phyloP scores from a whole-genome alignment of 92 coral and sea anemone genomes.

The Desmophyllum pertusum region DNA sequence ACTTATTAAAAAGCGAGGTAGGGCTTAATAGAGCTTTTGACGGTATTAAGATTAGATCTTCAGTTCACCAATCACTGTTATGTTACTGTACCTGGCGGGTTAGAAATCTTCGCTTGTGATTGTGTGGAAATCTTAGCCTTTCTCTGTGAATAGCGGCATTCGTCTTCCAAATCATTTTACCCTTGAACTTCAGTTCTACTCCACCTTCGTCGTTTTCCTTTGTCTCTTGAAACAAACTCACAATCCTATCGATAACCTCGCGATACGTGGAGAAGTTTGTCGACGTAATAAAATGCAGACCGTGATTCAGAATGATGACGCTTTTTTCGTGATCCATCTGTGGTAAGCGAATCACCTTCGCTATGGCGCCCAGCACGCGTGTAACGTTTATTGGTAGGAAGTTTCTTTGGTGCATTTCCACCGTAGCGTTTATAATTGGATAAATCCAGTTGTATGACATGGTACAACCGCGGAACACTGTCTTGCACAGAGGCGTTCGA shows the following conservation, averaged over 20 bases:
- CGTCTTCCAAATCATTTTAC: slow-evolving; percentile 89
- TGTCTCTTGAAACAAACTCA: slow-evolving; percentile 49
- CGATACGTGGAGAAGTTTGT: slow-evolving; percentile 84
- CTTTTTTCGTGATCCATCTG: slow-evolving; percentile 77
- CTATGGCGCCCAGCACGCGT: slow-evolving; percentile 49
- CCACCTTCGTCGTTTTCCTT: slow-evolving; percentile 23
- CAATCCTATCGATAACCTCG: slow-evolving; percentile 65
- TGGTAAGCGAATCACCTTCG: slow-evolving; percentile 63
- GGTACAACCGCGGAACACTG: slow-evolving; percentile 71
- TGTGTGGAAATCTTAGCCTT: slow-evolving; percentile 57
- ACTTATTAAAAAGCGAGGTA: no score
- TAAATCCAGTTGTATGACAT: slow-evolving; percentile 89
- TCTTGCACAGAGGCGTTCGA: slow-evolving; percentile 61
- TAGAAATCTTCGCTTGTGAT: slow-evolving; percentile 74
- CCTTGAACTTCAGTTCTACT: slow-evolving; percentile 52
- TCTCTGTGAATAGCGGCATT: slow-evolving; percentile 79
- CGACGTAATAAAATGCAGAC: slow-evolving; percentile 76
- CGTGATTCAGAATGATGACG: slow-evolving; percentile 78
- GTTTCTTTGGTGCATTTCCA: slow-evolving; percentile 42
- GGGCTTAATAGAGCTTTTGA: no score
- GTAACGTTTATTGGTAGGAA: slow-evolving; percentile 48
- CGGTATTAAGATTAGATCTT: no score
- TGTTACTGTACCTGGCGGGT: slow-evolving; percentile 74
- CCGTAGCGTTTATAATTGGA: slow-evolving; percentile 57
- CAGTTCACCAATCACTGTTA: no score